Base-by-base conservation (phyloP, 1,140 invertebrate species). In the Patella vulgata region DNA sequence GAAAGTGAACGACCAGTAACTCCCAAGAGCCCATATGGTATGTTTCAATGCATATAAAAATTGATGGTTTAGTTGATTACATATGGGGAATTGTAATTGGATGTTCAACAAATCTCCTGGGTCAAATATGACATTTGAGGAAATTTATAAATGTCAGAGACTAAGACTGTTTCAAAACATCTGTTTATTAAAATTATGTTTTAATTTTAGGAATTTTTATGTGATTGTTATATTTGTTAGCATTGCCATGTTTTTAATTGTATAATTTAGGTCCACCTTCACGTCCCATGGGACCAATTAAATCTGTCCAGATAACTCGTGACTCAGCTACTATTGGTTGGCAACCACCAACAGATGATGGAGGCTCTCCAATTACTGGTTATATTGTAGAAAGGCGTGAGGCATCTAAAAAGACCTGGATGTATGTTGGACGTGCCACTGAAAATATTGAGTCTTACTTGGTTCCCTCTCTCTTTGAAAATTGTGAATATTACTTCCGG, bases 401-500 rank as follows among this genome's bases (percentile, higher is more conserved):
- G 59, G 81, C 66, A 17, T 93, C 92, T 28, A 89, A 90, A 36
- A 87, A 88, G 39, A 89, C 92, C 30, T 99, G 96, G 96, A 94
- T 95, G 78, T 90, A 95, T 60, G 94, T 96, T 25, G 79, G 80
- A 21, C 73, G 70, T 25, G 77, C 75, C 12, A 68, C 74, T 40
- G 59, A 64, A 12, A 65, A 71, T 31, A 58, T 59, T 17, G 75
- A 58, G 0, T 93, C 90, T 66, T 95, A 94, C 80, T 96, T 92
- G 0, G 93, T 96, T 0, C 90, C 93, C 76, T 91, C 93, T 69
- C 64, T 99, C 8, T 93, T 92, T 0, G 95, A 98, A 84, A 93
- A 93, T 54, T 94, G 96, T 75, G 94, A 98, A 83, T 99, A 99
- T 78, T 88, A 96, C 73, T 99, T 99, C 88, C 88, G 96, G 66